Evolutionary conservation across 2,888 invertebrate genomes (phyloP), one percentile per base, ranked within the genome.

Genomic region (Cephus runcator): DNA sequence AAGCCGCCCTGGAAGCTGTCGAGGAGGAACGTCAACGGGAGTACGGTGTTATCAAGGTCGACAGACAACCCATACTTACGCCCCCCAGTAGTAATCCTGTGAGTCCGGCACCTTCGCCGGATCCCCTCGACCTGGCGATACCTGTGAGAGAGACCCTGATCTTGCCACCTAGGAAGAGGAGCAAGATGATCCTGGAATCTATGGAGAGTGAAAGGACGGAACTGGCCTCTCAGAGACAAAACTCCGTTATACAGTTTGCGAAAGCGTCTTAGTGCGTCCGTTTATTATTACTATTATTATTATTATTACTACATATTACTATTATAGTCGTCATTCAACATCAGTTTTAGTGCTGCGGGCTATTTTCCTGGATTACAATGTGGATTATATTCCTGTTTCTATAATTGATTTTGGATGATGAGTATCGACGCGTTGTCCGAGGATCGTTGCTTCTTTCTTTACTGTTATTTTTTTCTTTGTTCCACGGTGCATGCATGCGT

Each of bases 241-340:
- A 93, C 89, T 97, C 97, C 4, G 97, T 97, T 75, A 97, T 97
- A 89, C 97, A 97, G 85, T 97, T 96, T 89, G 97, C 97, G 31
- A 94, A 95, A 83, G 95, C 96, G 87, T 93, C 93, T 76, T 76
- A 31, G 35, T 73, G 73, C 34, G 12, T 73, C 71, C 71, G 12
- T 68, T 69, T 76, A 69, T 31, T 34, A 73, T 15, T 76, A 73
- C n/a, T 30, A 68, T 76, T 73, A 73, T 15, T 71, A 73, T 15
- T 71, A 74, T 74, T 69, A 69, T 30, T 69, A 69, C 33, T 15
- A 56, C 34, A 15, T 23, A 76, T 74, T 33, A 31, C 31, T 77
- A 77, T 74, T 31, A 69, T 34, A 69, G 33, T 77, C 40, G 34
- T 77, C 71, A 56, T 56, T 23, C 56, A 56, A 56, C 9, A 23